Conservation (phyloP, 23 tunicate genomes). For the Styela plicata region DNA sequence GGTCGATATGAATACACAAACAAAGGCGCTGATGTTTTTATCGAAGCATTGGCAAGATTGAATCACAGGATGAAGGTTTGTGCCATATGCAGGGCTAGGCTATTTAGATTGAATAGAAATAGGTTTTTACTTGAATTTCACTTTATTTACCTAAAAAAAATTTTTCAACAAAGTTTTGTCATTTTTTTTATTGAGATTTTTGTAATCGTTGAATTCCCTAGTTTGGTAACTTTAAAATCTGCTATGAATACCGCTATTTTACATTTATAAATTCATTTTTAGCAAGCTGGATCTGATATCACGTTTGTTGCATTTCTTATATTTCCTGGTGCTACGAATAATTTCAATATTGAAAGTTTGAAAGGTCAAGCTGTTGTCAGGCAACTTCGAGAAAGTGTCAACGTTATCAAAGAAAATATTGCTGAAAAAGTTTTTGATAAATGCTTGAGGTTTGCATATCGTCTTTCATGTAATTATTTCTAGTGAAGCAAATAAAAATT, state of each 20-base stretch:
- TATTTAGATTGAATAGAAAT: too few relatives aligned
- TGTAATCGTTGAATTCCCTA: too few relatives aligned
- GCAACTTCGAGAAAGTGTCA: slow-evolving; percentile 74
- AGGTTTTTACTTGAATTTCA: too few relatives aligned
- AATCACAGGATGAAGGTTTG: slow-evolving; percentile 83
- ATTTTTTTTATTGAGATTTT: too few relatives aligned
- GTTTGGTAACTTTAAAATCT: too few relatives aligned
- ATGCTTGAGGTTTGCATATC: slow-evolving; percentile 85
- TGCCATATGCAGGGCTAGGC: too few relatives aligned
- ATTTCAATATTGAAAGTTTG: slow-evolving; percentile 90
- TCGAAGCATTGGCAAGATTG: slow-evolving; percentile 81
- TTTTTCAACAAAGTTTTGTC: too few relatives aligned
- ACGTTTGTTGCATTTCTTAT: slow-evolving; percentile 96
- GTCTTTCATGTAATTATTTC: too few relatives aligned
- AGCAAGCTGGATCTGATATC: slow-evolving; percentile 47
- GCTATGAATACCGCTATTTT: too few relatives aligned
- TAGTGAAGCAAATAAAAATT: too few relatives aligned
- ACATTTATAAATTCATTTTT: too few relatives aligned
- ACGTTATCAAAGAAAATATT: slow-evolving; percentile 71
- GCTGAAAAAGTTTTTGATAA: slow-evolving; percentile 66
- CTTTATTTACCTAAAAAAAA: too few relatives aligned
- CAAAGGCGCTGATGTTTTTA: slow-evolving; percentile 96
- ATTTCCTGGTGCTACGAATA: slow-evolving; percentile 93
- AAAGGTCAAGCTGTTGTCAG: slow-evolving; percentile 93
- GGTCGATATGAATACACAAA: slow-evolving; percentile 96